Evolutionary conservation across 2,888 invertebrate species (phyloP), one percentile per base, ranked within the genome.

Genomic region (Tetramorium bicarinatum): DNA sequence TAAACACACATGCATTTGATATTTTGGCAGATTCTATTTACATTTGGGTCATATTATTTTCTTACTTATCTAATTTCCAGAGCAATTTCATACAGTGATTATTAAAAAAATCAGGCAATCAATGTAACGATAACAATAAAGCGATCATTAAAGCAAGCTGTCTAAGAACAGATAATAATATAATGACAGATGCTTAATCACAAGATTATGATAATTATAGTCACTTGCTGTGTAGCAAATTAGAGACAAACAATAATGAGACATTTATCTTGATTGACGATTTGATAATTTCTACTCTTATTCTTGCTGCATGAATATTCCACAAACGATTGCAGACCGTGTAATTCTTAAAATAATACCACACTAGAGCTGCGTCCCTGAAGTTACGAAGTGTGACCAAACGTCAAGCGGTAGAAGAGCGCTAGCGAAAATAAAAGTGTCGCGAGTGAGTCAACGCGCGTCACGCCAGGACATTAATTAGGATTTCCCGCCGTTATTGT

Each of bases 351-450:
- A 8, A 47, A 62, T 47, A 64, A 34, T 38, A 52, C 0, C 6
- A 25, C 6, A 29, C 11, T 56, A n/a, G 29, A 34, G 74, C 64
- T 91, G 89, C 91, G 91, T 90, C 91, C 91, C 92, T 91, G 91
- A 67, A 91, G 41, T 87, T 88, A 88, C 82, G 25, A 77, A 88
- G 90, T 92, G 91, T 93, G 89, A 92, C 92, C 87, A 85, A 87
- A 90, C 89, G 86, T 90, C 88, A 89, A 86, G 88, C 74, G 83
- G 79, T n/a, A 44, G 25, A 80, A 2, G 83, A 44, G 64, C 47
- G 67, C 79, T 76, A 89, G 92, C 91, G 93, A 93, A 93, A 93
- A 93, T 89, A 91, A 92, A 88, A 93, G 92, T 93, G 91, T 91
- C 91, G 85, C 91, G 87, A 88, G 83, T 88, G 91, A 88, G 88